phyloP scores from a whole-genome alignment of 2,113 vertebrate species.

The Crypturellus undulatus region DNA sequence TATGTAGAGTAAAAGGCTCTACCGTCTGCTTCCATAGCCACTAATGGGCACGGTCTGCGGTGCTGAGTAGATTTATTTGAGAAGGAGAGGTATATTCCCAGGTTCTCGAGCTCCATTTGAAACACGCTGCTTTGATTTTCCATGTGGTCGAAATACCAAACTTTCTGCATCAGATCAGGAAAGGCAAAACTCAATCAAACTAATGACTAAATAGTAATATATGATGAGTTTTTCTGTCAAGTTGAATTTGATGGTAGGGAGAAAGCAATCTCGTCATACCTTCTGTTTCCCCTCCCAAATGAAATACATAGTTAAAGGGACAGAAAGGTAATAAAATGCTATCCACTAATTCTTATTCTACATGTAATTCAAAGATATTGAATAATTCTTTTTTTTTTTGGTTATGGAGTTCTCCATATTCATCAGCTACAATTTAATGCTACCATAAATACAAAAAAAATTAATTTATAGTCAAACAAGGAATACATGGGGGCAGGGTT shows the following conservation, averaged over 20 bases:
- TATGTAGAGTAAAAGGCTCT: conserved; percentile 58
- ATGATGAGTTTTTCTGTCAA: not conserved
- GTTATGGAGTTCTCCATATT: conserved; percentile 34
- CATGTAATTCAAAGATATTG: conserved; percentile 26
- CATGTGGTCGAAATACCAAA: conserved; percentile 30
- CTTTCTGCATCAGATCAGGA: conserved; percentile 45
- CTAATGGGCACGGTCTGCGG: conserved; percentile 68
- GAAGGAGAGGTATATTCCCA: conserved; percentile 65
- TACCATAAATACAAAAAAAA: conserved; percentile 51
- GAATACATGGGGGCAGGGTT: not conserved
- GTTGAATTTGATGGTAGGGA: not conserved
- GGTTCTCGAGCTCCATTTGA: conserved; percentile 70
- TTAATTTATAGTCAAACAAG: conserved; percentile 28
- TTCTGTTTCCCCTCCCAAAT: not conserved
- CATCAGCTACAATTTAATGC: conserved; percentile 17
- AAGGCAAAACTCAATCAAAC: conserved; percentile 32
- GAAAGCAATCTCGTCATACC: not conserved
- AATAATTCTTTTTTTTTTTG: conserved; percentile 38
- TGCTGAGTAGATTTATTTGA: conserved; percentile 63
- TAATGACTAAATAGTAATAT: not conserved
- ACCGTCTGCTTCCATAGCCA: conserved; percentile 61
- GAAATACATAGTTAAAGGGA: not conserved
- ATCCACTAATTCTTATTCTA: conserved; percentile 41
- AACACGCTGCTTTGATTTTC: conserved; percentile 61
- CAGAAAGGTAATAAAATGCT: conserved; percentile 34